These are phyloP conservation scores for Sinonovacula constricta DNA, from an alignment of 1,140 invertebrate genomes.

Conservation along the genomic window DNA sequence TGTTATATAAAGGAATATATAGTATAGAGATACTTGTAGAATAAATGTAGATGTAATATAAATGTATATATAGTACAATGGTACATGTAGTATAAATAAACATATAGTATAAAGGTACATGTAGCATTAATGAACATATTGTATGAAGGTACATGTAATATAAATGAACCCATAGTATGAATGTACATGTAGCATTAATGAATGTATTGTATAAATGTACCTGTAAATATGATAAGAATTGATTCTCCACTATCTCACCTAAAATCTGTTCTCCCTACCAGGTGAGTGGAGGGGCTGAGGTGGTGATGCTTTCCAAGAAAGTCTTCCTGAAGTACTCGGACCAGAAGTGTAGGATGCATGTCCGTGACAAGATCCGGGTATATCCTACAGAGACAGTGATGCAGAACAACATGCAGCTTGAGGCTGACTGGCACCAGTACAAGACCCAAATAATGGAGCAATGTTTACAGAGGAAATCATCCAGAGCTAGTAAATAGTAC, in stretches of 20 bases:
- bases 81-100: not conserved
- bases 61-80: too few species aligned
- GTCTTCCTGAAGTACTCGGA: constrained; percentile 68
- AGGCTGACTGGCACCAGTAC: constrained; percentile 71
- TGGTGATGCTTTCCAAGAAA: constrained; percentile 69
- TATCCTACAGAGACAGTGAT: constrained; percentile 66
- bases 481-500: too few species aligned
- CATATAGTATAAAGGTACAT: not conserved
- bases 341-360: constrained; percentile 45
- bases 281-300: constrained; percentile 73
- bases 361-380: constrained; percentile 55
- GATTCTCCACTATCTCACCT: too few species aligned
- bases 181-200: not conserved
- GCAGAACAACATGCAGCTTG: constrained; percentile 68
- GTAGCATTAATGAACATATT: not conserved
- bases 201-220: not conserved
- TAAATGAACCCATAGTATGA: not conserved
- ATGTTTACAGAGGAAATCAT: too few species aligned
- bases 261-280: constrained; percentile 33
- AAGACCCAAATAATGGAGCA: too few species aligned
- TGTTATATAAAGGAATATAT: not conserved
- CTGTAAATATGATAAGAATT: not conserved
- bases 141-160: not conserved
- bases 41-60: too few species aligned
- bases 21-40: too few species aligned